These are phyloP conservation scores for Tigriopus californicus DNA, from an alignment of 2,888 invertebrate genomes.

Conservation along the genomic window DNA sequence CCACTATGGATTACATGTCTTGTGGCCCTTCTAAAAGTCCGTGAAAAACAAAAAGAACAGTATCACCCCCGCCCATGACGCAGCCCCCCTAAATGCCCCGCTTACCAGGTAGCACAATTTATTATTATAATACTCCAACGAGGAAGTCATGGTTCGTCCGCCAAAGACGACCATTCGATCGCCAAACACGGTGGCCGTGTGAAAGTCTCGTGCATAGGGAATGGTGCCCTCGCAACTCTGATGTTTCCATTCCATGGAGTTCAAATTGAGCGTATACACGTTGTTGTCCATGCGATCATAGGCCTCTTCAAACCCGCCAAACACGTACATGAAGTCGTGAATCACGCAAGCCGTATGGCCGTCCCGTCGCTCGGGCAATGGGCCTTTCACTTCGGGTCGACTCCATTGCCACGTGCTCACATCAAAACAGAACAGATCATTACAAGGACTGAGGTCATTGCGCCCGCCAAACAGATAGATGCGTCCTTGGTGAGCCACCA, in stretches of 20 bases:
- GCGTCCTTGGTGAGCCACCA: conserved; percentile 50
- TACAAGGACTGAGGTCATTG: conserved; percentile 63
- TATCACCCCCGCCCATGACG: no score
- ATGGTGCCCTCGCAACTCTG: conserved; percentile 39
- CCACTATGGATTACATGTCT: no score
- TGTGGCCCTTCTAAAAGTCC: no score
- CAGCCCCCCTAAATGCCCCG: background rate
- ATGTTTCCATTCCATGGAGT: conserved; percentile 49
- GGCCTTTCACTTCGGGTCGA: conserved; percentile 35
- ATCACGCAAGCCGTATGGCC: conserved; percentile 38
- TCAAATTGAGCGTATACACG: conserved; percentile 51
- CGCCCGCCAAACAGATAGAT: conserved; percentile 82
- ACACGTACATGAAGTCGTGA: conserved; percentile 60
- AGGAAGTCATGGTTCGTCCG: conserved; percentile 1
- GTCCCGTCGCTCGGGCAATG: conserved; percentile 43
- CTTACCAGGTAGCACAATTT: background rate
- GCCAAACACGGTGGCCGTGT: conserved; percentile 57
- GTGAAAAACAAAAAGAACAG: no score
- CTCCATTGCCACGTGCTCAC: conserved; percentile 31
- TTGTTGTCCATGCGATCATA: background rate
- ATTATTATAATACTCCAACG: background rate
- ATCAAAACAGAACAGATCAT: conserved; percentile 60
- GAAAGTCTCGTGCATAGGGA: conserved; percentile 61
- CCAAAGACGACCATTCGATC: conserved; percentile 33
- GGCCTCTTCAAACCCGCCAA: conserved; percentile 70